A percentile compares a stretch with the other conserved stretches of the same genome.
Evolutionary conservation across 2,113 vertebrate genomes (phyloP).

Genomic region (Phyllostomus discolor): DNA sequence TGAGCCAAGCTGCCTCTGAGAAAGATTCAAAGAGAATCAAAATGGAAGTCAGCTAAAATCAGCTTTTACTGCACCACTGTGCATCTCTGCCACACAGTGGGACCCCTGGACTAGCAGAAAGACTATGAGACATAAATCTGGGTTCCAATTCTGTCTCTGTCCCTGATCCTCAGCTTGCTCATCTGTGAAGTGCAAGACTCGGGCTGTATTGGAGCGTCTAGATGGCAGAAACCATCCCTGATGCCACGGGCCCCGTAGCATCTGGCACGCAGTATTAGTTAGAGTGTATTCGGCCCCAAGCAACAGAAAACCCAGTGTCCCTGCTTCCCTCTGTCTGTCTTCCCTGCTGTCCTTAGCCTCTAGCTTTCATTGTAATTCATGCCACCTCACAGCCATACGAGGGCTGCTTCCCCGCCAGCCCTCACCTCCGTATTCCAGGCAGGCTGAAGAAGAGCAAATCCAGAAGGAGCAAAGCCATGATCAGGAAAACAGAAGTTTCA

Average conservation of each 20-base stretch:
- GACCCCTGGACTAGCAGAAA: neutral
- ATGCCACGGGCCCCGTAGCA: neutral
- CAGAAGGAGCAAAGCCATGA: neutral
- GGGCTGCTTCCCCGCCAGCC: conserved; percentile 31
- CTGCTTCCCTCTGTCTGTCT: neutral
- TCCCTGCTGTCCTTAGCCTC: neutral
- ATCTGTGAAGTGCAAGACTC: neutral
- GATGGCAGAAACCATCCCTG: neutral
- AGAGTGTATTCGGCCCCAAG: neutral
- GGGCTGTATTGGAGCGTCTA: neutral
- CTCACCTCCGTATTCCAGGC: neutral
- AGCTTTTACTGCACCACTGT: neutral
- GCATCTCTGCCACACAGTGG: neutral
- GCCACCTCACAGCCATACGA: neutral
- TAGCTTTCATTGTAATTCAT: neutral
- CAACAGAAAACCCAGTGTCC: neutral
- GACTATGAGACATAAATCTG: neutral
- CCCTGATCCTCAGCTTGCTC: neutral
- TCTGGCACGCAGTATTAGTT: neutral
- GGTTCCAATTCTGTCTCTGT: neutral
- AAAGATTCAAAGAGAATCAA: neutral
- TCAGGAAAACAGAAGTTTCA: neutral
- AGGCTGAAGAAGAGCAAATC: neutral
- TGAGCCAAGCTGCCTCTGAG: neutral
- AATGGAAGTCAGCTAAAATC: neutral